Conservation (phyloP, 1,140 invertebrate species). For the Macrobrachium rosenbergii region DNA sequence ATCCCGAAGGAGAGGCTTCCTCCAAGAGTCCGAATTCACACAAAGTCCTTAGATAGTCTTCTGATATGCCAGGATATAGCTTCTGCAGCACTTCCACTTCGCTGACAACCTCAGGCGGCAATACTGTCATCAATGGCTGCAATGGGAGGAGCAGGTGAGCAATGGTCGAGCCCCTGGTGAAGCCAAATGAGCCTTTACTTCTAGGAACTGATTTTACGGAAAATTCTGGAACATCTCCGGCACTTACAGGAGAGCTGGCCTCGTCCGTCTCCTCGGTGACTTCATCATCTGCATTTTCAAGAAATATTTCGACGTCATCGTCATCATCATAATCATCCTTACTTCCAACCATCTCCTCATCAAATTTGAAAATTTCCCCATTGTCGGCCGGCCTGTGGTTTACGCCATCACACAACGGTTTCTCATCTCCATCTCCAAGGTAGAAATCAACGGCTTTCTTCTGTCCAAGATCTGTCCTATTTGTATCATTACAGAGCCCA, state of each 20-base stretch:
- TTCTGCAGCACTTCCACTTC: constrained; percentile 41
- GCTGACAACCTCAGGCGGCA: constrained; percentile 40
- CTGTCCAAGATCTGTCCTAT: background rate
- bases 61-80: constrained; percentile 45
- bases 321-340: constrained; percentile 24
- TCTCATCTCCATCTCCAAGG: constrained; percentile 26
- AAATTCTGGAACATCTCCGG: background rate
- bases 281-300: background rate
- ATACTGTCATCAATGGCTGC: constrained; percentile 40
- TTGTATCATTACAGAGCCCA: background rate
- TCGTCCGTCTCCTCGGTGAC: background rate
- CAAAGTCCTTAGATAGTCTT: constrained; percentile 47
- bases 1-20: constrained; percentile 35
- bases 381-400: background rate
- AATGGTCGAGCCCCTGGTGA: constrained; percentile 35
- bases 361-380: constrained; percentile 19
- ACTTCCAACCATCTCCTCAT: background rate
- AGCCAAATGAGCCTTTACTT: constrained; percentile 17
- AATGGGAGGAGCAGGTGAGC: constrained; percentile 42
- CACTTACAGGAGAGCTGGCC: background rate
- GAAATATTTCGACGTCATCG: background rate
- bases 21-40: constrained; percentile 54
- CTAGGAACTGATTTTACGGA: background rate
- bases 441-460: constrained; percentile 6
- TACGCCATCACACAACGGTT: background rate